Percentiles rank a stretch among this genome's conserved stretches.
phyloP scores from a whole-genome alignment of 2,797 vertebrate genomes.

The Chiloscyllium punctatum region DNA sequence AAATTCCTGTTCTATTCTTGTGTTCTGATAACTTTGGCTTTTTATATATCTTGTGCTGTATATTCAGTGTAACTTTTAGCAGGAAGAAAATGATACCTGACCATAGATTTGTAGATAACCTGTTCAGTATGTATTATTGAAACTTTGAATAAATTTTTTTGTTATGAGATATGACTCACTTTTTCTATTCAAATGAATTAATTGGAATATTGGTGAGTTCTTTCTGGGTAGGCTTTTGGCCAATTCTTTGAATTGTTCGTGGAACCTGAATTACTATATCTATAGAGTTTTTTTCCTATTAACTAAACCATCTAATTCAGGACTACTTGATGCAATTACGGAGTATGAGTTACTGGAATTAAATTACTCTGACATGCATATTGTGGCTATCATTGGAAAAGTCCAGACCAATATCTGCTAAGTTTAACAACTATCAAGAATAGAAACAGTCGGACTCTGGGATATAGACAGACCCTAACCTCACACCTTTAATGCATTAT shows the following conservation, averaged over 20 bases:
- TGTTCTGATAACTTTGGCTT: conserved; percentile 21
- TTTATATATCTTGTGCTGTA: conserved; percentile 37
- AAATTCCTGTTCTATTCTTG: conserved; percentile 19
- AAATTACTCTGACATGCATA: background rate
- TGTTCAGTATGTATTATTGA: conserved; percentile 38
- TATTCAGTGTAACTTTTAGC: conserved; percentile 37
- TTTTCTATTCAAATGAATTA: background rate
- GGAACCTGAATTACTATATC: background rate
- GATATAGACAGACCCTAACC: no score
- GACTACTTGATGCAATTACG: background rate
- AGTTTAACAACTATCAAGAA: background rate
- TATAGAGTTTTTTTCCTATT: background rate
- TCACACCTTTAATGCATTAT: no score
- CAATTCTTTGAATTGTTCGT: background rate
- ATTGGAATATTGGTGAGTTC: background rate
- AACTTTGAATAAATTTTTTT: conserved; percentile 38
- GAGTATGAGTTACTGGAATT: background rate
- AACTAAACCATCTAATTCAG: background rate
- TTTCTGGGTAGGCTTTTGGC: background rate
- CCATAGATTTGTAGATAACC: conserved; percentile 38
- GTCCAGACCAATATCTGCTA: background rate
- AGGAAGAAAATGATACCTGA: conserved; percentile 37
- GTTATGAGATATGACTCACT: conserved; percentile 17
- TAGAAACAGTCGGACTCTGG: no score
- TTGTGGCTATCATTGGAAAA: background rate